phyloP scores from a whole-genome alignment of 2,113 vertebrate species.

The Notechis scutatus region DNA sequence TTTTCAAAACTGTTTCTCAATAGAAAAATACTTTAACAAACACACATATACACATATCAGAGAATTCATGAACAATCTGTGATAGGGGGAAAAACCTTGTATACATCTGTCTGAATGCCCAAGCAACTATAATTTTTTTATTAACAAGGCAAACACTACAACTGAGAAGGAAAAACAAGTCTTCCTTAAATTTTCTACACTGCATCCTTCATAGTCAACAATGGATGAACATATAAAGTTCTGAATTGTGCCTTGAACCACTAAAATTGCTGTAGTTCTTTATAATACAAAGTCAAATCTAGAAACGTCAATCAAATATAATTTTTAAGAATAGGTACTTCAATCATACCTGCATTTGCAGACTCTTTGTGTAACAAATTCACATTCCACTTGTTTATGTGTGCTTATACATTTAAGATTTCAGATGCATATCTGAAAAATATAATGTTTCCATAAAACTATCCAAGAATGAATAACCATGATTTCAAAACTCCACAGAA shows the following conservation, averaged over 20 bases:
- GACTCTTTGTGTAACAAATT: neutral
- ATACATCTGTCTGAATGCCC: neutral
- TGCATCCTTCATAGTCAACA: neutral
- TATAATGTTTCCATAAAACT: neutral
- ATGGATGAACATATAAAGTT: neutral
- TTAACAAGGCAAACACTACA: neutral
- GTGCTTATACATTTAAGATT: neutral
- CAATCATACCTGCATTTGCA: neutral
- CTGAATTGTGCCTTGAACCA: neutral
- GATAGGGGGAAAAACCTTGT: neutral
- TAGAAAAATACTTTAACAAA: neutral
- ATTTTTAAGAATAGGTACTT: neutral
- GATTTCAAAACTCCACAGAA: neutral
- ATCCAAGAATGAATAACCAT: neutral
- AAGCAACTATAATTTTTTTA: neutral
- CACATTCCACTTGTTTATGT: neutral
- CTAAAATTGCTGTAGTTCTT: neutral
- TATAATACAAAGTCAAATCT: neutral
- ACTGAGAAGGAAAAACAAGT: neutral
- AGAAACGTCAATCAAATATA: neutral
- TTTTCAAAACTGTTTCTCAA: neutral
- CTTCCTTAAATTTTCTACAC: neutral
- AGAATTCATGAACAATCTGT: neutral
- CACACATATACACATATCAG: neutral
- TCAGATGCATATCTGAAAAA: neutral